A percentile compares a stretch with the other conserved stretches of the same genome.
These are phyloP conservation scores for Pheosia gnoma DNA, from an alignment of 2,888 invertebrate genomes.

Conservation along the genomic window DNA sequence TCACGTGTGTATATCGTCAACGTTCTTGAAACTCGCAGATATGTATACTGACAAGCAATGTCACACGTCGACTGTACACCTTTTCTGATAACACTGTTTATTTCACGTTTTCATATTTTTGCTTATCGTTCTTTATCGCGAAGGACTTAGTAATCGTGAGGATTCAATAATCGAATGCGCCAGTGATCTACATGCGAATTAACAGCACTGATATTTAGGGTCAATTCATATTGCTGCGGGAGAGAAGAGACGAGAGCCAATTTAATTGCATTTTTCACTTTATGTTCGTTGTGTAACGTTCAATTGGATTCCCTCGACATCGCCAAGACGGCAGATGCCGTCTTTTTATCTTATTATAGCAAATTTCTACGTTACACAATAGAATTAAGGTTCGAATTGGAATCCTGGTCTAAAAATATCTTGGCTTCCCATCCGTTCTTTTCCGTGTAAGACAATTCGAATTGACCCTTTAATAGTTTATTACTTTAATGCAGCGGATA, in stretches of 20 bases:
- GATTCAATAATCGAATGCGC: constrained; percentile 49
- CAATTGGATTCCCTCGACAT: too few species aligned
- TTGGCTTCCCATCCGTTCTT: too few species aligned
- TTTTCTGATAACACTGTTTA: constrained; percentile 55
- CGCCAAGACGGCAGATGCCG: too few species aligned
- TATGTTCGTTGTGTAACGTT: too few species aligned
- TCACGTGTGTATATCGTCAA: constrained; percentile 24
- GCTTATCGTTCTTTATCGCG: constrained; percentile 59
- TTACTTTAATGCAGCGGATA: not conserved
- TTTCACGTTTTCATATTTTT: constrained; percentile 45
- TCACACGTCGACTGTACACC: constrained; percentile 48
- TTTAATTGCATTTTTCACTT: too few species aligned
- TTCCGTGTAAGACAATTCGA: too few species aligned
- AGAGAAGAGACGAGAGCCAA: too few species aligned
- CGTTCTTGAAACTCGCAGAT: constrained; percentile 25
- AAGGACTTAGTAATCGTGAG: constrained; percentile 60
- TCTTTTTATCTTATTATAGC: too few species aligned
- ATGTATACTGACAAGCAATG: constrained; percentile 20
- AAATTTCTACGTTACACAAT: too few species aligned
- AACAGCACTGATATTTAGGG: constrained; percentile 27
- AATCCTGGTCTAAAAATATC: too few species aligned
- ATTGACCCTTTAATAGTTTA: not conserved
- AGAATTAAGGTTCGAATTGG: too few species aligned
- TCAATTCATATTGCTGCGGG: too few species aligned
- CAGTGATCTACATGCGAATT: constrained; percentile 57